A percentile compares a stretch with the other conserved stretches of the same genome.
These are phyloP conservation scores for Watsonalla binaria DNA, from an alignment of 2,888 invertebrate genomes.

Conservation along the genomic window DNA sequence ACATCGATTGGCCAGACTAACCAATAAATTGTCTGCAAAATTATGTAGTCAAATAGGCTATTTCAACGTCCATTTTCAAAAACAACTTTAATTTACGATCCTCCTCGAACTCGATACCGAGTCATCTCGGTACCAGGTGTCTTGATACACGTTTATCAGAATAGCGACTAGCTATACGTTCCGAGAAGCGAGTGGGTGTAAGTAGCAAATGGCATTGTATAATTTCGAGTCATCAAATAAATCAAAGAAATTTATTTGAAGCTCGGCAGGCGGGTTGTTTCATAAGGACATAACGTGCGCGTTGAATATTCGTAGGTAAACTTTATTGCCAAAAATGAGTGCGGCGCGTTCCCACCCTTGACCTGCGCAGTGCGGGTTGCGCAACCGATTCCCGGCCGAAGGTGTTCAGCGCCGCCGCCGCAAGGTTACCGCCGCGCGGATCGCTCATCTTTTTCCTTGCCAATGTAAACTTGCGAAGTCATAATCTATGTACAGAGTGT, in stretches of 20 bases:
- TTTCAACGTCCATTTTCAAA: slow-evolving; percentile 24
- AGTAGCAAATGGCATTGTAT: slow-evolving; percentile 27
- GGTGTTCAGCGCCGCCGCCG: slow-evolving; percentile 33
- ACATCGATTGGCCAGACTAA: slow-evolving; percentile 30
- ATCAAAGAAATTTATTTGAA: background rate
- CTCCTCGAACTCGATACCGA: slow-evolving; percentile 14
- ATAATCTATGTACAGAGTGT: slow-evolving; percentile 17
- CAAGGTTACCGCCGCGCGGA: slow-evolving; percentile 47
- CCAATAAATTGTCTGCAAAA: slow-evolving; percentile 52
- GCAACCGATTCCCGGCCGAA: slow-evolving; percentile 51
- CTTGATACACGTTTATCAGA: slow-evolving; percentile 24
- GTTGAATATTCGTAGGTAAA: slow-evolving; percentile 46
- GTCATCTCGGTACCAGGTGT: slow-evolving; percentile 43
- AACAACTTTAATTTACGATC: slow-evolving; percentile 40
- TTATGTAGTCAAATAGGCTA: slow-evolving; percentile 20
- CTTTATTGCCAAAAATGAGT: slow-evolving; percentile 62
- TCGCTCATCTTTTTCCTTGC: slow-evolving; percentile 58
- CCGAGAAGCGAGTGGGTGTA: slow-evolving; percentile 19
- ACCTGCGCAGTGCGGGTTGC: slow-evolving; percentile 49
- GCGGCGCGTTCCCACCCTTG: slow-evolving; percentile 65
- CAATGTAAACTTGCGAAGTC: slow-evolving; percentile 36
- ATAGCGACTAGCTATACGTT: slow-evolving; percentile 24
- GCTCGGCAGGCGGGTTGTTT: slow-evolving; percentile 17
- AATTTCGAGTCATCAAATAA: slow-evolving; percentile 4
- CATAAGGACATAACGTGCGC: slow-evolving; percentile 38